Percentiles rank a stretch among this genome's conserved stretches.
These are phyloP conservation scores for Carcina quercana DNA, from an alignment of 2,888 invertebrate species.

Conservation along the genomic window DNA sequence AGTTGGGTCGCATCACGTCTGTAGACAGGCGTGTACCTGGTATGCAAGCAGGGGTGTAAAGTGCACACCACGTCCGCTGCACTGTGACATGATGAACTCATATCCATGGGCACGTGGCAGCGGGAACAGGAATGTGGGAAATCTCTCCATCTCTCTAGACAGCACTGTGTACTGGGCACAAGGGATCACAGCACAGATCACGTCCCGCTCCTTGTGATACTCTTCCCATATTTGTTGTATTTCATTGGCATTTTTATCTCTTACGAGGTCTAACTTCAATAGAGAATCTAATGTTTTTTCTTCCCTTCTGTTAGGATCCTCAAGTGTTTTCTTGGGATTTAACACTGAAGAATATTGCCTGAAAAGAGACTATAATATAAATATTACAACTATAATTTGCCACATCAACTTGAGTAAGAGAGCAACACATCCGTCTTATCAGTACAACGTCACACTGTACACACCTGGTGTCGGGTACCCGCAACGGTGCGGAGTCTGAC, in stretches of 20 bases:
- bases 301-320: slow-evolving; percentile 23
- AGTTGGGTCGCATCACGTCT: neutral
- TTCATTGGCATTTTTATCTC: slow-evolving; percentile 81
- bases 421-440: no score
- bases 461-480: no score
- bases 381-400: no score
- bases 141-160: slow-evolving; percentile 69
- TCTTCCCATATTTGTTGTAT: slow-evolving; percentile 85
- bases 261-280: slow-evolving; percentile 85
- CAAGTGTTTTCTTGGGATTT: slow-evolving; percentile 73
- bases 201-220: slow-evolving; percentile 85
- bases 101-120: slow-evolving; percentile 88
- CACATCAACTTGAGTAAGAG: no score
- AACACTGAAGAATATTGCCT: slow-evolving; percentile 78
- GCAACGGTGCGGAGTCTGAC: neutral
- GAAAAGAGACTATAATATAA: no score
- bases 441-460: no score
- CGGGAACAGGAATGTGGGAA: slow-evolving; percentile 85
- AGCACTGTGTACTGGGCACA: slow-evolving; percentile 74
- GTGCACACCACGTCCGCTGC: slow-evolving; percentile 81
- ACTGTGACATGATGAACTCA: slow-evolving; percentile 89
- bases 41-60: slow-evolving; percentile 90
- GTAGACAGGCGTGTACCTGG: no score
- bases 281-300: slow-evolving; percentile 77
- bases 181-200: slow-evolving; percentile 83